Conservation (phyloP, 2,888 invertebrate species). For the Orthosia gothica region DNA sequence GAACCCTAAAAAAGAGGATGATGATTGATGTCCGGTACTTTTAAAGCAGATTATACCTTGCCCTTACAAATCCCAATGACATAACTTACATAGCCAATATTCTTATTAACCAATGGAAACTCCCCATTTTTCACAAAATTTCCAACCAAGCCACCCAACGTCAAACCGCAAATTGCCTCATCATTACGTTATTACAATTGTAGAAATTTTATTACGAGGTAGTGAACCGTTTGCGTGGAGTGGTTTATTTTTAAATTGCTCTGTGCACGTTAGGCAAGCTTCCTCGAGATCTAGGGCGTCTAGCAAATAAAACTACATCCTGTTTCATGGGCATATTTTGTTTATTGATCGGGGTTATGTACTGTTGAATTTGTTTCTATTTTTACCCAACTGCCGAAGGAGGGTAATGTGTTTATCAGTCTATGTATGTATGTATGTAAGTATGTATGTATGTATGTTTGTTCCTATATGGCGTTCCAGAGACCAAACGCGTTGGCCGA, state of each 20-base stretch:
- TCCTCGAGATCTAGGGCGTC: slow-evolving; percentile 58
- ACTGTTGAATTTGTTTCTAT: neutral
- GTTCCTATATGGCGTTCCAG: too few relatives aligned
- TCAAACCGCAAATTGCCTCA: slow-evolving; percentile 60
- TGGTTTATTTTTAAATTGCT: slow-evolving; percentile 66
- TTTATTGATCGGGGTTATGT: slow-evolving; percentile 16
- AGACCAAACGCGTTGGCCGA: too few relatives aligned
- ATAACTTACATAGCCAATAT: neutral
- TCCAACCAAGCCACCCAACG: slow-evolving; percentile 17
- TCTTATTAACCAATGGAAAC: slow-evolving; percentile 1
- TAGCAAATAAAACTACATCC: slow-evolving; percentile 49
- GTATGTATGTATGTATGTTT: too few relatives aligned
- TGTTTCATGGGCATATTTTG: slow-evolving; percentile 38
- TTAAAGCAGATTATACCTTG: neutral
- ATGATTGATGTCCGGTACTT: neutral
- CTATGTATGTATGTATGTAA: too few relatives aligned
- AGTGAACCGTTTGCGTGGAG: slow-evolving; percentile 22
- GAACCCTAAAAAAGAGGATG: too few relatives aligned
- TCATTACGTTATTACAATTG: slow-evolving; percentile 50
- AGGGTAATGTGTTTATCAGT: too few relatives aligned
- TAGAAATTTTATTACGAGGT: slow-evolving; percentile 62
- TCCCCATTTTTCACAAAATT: slow-evolving; percentile 26
- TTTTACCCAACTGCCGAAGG: too few relatives aligned
- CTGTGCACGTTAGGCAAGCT: slow-evolving; percentile 46
- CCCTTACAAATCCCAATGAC: neutral